Conservation (phyloP, 1,140 invertebrate species). For the Lithobius niger region DNA sequence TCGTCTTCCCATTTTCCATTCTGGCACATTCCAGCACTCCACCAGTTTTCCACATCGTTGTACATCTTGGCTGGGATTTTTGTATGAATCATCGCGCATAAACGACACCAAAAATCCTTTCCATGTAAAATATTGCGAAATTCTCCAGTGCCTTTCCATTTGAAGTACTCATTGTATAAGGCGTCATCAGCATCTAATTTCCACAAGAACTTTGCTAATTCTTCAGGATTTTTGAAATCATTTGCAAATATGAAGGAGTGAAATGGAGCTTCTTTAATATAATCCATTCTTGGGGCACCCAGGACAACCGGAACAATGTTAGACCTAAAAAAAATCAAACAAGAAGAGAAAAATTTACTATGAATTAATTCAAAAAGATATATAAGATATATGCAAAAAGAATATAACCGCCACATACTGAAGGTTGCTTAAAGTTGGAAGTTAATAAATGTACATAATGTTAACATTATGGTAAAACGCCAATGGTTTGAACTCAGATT, state of each 20-base stretch:
- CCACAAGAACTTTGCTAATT: conserved; percentile 71
- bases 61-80: conserved; percentile 32
- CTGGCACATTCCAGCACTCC: too few relatives aligned
- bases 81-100: conserved; percentile 75
- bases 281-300: conserved; percentile 82
- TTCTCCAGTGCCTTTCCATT: conserved; percentile 66
- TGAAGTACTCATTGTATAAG: conserved; percentile 83
- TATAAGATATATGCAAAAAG: too few relatives aligned
- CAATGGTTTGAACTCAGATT: too few relatives aligned
- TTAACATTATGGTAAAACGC: too few relatives aligned
- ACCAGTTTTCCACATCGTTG: not conserved
- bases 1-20: too few relatives aligned
- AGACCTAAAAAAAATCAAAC: conserved; percentile 42
- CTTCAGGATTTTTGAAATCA: conserved; percentile 71
- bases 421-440: too few relatives aligned
- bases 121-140: conserved; percentile 39
- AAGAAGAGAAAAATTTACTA: not conserved
- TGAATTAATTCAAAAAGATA: too few relatives aligned
- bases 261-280: conserved; percentile 68
- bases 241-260: conserved; percentile 86
- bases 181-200: conserved; percentile 68
- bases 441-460: too few relatives aligned
- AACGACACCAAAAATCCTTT: conserved; percentile 86
- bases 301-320: conserved; percentile 86
- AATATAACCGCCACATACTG: too few relatives aligned